Percentiles rank a stretch among this genome's conserved stretches.
phyloP scores from a whole-genome alignment of 2,797 vertebrate genomes.

The Philypnodon macrostomus region DNA sequence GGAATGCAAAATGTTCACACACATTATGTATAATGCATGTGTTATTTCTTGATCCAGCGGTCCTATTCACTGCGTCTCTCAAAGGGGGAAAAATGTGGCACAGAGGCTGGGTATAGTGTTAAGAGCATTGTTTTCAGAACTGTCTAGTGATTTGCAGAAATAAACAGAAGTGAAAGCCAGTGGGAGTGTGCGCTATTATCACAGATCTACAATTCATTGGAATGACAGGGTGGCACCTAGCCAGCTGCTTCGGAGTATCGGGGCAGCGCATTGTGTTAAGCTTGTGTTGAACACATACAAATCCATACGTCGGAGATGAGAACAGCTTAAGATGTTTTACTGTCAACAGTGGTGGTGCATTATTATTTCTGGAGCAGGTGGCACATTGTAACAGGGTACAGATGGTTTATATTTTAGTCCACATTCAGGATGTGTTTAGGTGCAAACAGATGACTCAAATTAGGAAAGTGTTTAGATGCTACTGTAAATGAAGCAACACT shows the following conservation, averaged over 20 bases:
- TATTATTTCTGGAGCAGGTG: conserved; percentile 9
- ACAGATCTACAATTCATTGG: conserved; percentile 61
- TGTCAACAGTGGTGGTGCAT: conserved; percentile 33
- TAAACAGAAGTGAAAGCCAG: conserved; percentile 50
- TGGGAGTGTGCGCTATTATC: conserved; percentile 60
- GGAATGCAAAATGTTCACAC: too few relatives aligned
- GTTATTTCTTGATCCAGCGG: conserved; percentile 25
- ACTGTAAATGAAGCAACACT: neutral
- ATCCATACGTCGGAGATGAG: conserved; percentile 51
- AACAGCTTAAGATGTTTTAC: conserved; percentile 30
- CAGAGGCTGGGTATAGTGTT: conserved; percentile 26
- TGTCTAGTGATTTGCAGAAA: conserved; percentile 57
- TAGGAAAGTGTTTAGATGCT: neutral
- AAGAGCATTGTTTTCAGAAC: conserved; percentile 46
- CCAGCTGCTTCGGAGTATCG: conserved; percentile 53
- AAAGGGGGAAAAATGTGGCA: conserved; percentile 20
- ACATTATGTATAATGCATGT: conserved; percentile 42
- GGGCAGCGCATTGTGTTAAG: conserved; percentile 39
- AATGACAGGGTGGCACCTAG: conserved; percentile 54
- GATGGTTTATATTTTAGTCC: conserved; percentile 40
- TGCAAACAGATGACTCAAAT: conserved; percentile 3
- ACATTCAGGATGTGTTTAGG: neutral
- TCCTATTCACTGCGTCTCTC: conserved; percentile 9
- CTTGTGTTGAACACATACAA: conserved; percentile 51
- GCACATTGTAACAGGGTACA: conserved; percentile 7